Evolutionary conservation across 2,888 invertebrate species (phyloP).

Genomic region (Frankliniella fusca): DNA sequence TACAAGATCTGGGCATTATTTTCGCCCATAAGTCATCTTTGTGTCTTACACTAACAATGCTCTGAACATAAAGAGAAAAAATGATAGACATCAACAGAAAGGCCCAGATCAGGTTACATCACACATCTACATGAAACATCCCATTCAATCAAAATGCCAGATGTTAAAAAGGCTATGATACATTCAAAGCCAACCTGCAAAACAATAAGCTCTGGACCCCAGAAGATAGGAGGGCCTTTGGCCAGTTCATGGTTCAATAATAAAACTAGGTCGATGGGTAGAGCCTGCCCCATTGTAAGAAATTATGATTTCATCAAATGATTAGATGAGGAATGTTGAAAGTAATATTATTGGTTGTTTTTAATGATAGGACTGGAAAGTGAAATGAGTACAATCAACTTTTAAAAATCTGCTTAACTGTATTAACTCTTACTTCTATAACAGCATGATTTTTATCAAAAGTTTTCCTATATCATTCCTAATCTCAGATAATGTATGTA

Average conservation of each 20-base stretch:
- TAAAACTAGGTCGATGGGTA: conserved; percentile 17
- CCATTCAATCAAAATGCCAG: background rate
- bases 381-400: conserved; percentile 20
- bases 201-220: background rate
- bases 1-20: conserved; percentile 22
- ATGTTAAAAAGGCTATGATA: background rate
- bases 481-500: conserved; percentile 41
- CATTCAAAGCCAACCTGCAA: background rate
- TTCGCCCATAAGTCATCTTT: conserved; percentile 25
- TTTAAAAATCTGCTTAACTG: conserved; percentile 25
- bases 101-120: background rate
- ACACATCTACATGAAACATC: too few relatives aligned
- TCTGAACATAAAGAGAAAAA: conserved; percentile 26
- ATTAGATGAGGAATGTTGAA: conserved; percentile 23
- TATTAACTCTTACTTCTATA: conserved; percentile 30
- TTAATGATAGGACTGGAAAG: conserved; percentile 23
- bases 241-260: conserved; percentile 14
- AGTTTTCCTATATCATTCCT: conserved; percentile 41
- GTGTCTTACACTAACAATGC: conserved; percentile 26
- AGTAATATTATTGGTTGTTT: conserved; percentile 23
- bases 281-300: conserved; percentile 8
- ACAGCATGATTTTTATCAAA: conserved; percentile 41
- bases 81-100: conserved; percentile 25
- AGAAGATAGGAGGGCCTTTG: conserved; percentile 1
- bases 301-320: conserved; percentile 11